Evolutionary conservation across 2,113 vertebrate species (phyloP), one percentile per base, ranked within the genome.

Genomic region (Fulmarus glacialis): DNA sequence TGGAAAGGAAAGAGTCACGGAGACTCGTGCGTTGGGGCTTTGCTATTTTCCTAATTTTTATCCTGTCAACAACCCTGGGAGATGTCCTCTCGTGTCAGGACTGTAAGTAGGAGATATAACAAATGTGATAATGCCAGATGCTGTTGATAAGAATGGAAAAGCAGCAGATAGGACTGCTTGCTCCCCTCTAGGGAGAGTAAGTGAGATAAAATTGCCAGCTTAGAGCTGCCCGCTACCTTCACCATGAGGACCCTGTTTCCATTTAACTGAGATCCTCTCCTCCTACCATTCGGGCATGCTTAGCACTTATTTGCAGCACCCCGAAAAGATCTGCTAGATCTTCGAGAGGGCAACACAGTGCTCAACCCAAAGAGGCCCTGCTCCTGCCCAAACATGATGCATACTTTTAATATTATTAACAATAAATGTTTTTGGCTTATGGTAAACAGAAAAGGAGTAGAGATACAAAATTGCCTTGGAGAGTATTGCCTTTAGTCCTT

Each of bases 11-110:
- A 13, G 43, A 22, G 4, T 47, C 38, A 11, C 6, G 2, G 36
- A 34, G 27, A 8, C 12, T 67, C 1, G 0, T 0, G 1, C 5
- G 0, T 4, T 70, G 22, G 30, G 13, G 48, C 20, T 87, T 50
- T 21, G 36, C 53, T 85, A 38, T 85, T 87, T 85, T 80, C 68
- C 66, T 53, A 11, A 50, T 42, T 93, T 67, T 84, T 30, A 47
- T 63, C 43, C 78, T 56, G 64, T 45, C 8, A 6, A 62, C 87
- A 93, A 2, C 15, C 24, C 62, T 70, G 30, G 64, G 66, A 91
- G 74, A 86, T 38, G 48, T 90, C 81, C 77, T 87, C 73, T 87
- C 27, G 2, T 15, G n/a, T 89, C 94, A 96, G 47, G 86, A 4
- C 64, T 27, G 26, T 6, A 11, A 92, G 50, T 13, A 93, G 32